A percentile compares a stretch with the other conserved stretches of the same genome.
Conservation (phyloP, 2,888 invertebrate genomes). For the Podabrus alpinus region DNA sequence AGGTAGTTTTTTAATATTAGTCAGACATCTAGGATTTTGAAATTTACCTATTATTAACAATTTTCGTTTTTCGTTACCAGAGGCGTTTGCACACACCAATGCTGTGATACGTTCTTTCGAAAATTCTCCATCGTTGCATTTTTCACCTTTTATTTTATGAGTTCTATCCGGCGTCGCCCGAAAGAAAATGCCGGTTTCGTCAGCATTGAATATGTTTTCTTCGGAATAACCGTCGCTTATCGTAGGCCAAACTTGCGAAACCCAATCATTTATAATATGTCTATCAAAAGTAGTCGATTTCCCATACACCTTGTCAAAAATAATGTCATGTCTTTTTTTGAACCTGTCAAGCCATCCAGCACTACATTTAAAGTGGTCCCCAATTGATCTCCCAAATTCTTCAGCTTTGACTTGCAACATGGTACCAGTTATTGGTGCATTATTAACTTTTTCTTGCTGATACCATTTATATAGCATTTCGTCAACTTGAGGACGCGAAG, state of each 20-base stretch:
- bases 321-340: conserved; percentile 12
- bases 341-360: conserved; percentile 10
- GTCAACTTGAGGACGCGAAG: conserved; percentile 1
- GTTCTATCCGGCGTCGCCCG: conserved; percentile 35
- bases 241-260: not conserved
- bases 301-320: conserved; percentile 8
- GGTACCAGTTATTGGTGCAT: not conserved
- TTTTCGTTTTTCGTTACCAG: conserved; percentile 6
- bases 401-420: conserved; percentile 12
- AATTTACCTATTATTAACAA: not conserved
- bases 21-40: conserved; percentile 28
- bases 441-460: not conserved
- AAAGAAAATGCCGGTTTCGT: conserved; percentile 4
- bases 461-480: conserved; percentile 11
- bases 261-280: conserved; percentile 6
- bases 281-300: conserved; percentile 1
- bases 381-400: conserved; percentile 12
- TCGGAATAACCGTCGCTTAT: not conserved
- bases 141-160: conserved; percentile 39
- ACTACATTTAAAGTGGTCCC: conserved; percentile 9
- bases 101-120: conserved; percentile 40
- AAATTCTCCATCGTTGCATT: conserved; percentile 40
- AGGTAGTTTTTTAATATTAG: conserved; percentile 10
- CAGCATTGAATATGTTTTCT: conserved; percentile 5
- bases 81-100: conserved; percentile 32